These are phyloP conservation scores for Orestias chungarensis DNA, from an alignment of 2,797 vertebrate genomes.

Conservation along the genomic window DNA sequence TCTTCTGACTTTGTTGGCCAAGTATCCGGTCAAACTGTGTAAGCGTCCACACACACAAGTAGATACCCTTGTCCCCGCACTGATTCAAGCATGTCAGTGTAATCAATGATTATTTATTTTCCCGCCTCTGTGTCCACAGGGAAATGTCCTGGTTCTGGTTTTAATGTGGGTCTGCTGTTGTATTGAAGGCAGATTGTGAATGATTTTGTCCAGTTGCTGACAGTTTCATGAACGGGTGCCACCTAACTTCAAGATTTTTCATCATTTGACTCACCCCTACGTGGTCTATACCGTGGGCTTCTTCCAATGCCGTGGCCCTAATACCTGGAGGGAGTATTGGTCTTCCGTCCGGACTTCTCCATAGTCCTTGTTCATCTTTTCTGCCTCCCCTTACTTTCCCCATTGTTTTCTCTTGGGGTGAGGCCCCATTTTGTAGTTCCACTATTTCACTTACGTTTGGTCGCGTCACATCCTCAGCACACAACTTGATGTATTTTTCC, in stretches of 20 bases:
- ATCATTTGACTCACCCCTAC: neutral
- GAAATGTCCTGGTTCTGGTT: neutral
- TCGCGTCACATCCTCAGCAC: too few species aligned
- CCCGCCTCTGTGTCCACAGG: neutral
- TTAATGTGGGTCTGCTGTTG: too few species aligned
- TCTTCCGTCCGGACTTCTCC: neutral
- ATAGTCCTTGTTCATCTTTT: neutral
- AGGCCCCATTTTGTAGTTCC: neutral
- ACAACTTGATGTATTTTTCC: neutral
- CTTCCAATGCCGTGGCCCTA: rapidly evolving
- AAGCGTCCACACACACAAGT: neutral
- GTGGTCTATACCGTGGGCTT: neutral
- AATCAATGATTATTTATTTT: neutral
- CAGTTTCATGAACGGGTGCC: neutral
- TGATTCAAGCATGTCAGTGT: neutral
- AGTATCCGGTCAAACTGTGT: neutral
- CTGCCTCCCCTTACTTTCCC: neutral
- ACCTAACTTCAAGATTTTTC: neutral
- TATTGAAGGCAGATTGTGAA: too few species aligned
- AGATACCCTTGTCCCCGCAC: neutral
- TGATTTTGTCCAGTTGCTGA: too few species aligned
- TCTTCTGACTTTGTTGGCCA: neutral
- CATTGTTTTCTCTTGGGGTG: neutral
- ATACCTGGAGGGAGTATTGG: neutral
- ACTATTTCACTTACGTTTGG: neutral